Percentiles rank a stretch among this genome's conserved stretches.
Conservation (phyloP, 2,797 vertebrate genomes). For the Zonotrichia albicollis region DNA sequence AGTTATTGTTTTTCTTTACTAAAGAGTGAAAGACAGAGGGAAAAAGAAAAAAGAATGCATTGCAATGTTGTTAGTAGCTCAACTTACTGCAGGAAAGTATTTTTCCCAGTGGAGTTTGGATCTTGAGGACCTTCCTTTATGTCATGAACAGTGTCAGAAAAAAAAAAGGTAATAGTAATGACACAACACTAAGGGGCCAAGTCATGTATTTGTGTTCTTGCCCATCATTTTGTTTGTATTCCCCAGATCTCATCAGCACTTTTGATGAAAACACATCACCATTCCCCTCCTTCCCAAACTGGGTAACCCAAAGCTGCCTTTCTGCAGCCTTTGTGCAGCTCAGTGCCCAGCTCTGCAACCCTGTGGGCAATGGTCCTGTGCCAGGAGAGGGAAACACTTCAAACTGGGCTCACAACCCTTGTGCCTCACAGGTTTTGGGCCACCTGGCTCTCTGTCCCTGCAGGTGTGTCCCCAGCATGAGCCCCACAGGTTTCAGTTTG, state of each 20-base stretch:
- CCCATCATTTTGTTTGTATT: background rate
- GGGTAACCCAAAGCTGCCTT: background rate
- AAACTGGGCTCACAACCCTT: background rate
- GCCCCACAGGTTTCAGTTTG: background rate
- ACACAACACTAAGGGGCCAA: background rate
- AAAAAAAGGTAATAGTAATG: background rate
- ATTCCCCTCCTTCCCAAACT: background rate
- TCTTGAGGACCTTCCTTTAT: background rate
- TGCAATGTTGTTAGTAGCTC: background rate
- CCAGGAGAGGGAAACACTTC: background rate
- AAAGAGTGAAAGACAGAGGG: background rate
- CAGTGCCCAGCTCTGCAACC: background rate
- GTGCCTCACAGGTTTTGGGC: background rate
- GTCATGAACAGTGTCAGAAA: background rate
- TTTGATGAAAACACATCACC: background rate
- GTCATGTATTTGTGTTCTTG: background rate
- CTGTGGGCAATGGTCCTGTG: accelerated
- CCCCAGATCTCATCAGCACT: background rate
- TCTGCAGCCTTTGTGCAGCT: background rate
- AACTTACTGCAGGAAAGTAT: background rate
- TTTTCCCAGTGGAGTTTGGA: background rate
- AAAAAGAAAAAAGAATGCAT: background rate
- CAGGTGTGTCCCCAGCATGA: background rate
- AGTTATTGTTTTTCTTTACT: background rate
- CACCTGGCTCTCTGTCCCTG: background rate